Base-by-base conservation (phyloP, 2,113 vertebrate species). In the Eurystomus gularis region DNA sequence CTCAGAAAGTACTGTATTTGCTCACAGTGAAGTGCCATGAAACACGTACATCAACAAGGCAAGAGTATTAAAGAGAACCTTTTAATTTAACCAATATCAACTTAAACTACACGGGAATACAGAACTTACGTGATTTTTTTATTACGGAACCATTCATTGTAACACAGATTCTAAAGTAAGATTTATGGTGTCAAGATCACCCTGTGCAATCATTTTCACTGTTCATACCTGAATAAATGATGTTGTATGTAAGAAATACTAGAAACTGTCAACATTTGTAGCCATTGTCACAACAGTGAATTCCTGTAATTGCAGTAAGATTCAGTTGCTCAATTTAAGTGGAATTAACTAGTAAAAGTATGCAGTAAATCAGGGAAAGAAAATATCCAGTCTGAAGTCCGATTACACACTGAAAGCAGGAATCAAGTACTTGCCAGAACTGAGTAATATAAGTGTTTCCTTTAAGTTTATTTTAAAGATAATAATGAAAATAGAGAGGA, bases 81-180 rank as follows among this genome's bases (percentile, higher is more conserved):
- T 66, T 14, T 16, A 2, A 71, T 69, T 94, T 82, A 84, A 87
- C 13, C 15, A 12, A 14, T 1, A 26, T 6, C 69, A 88, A 51
- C 62, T 42, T 64, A 5, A 73, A 8, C 4, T 26, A 85, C 6
- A 55, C 2, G 52, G 69, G 35, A 91, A 58, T 15, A 89, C 4
- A 87, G 26, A 89, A 84, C 58, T 84, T 23, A 73, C 73, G 11
- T 23, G 8, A 51, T 52, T 76, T 69, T n/a, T 69, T 92, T 85
- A 84, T 48, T 29, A 85, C 13, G 29, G 40, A 91, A 89, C 21
- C 37, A 90, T 28, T 4, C 19, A n/a, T 2, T 4, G 20, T 39
- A 90, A 85, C 0, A 0, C 0, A 0, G 48, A 89, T 71, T 87
- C 57, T 46, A 17, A 83, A 40, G 3, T 33, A 62, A 60, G 18